Evolutionary conservation across 2,113 vertebrate genomes (phyloP).

Genomic region (Maccullochella peelii): DNA sequence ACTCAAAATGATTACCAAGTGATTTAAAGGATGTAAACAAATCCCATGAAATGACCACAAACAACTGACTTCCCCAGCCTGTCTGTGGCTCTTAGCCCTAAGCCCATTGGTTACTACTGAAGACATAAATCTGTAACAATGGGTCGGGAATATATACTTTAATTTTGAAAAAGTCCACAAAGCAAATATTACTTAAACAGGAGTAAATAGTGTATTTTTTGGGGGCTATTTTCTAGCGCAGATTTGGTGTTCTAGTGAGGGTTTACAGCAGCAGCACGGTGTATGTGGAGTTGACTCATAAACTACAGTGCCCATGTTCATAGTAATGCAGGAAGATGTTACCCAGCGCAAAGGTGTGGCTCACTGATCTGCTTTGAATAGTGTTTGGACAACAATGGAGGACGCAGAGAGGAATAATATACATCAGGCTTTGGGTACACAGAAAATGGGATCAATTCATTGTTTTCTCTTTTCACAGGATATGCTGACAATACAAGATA

Average conservation of each 20-base stretch:
- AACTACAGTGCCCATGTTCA: no score
- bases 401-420: background rate
- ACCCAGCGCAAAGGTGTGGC: background rate
- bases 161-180: no score
- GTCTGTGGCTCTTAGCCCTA: no score
- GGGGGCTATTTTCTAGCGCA: background rate
- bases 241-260: background rate
- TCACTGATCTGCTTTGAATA: background rate
- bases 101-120: background rate
- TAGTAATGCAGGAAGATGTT: no score
- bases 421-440: background rate
- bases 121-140: background rate
- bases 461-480: background rate
- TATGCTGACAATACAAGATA: background rate
- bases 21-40: background rate
- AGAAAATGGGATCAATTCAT: background rate
- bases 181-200: no score
- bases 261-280: slow-evolving; percentile 4
- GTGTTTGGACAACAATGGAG: background rate
- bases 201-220: background rate
- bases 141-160: background rate
- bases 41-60: background rate
- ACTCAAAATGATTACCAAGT: background rate
- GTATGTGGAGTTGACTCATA: background rate
- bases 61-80: background rate